Base-by-base conservation (phyloP, 2,113 vertebrate genomes). In the Carassius gibelio region DNA sequence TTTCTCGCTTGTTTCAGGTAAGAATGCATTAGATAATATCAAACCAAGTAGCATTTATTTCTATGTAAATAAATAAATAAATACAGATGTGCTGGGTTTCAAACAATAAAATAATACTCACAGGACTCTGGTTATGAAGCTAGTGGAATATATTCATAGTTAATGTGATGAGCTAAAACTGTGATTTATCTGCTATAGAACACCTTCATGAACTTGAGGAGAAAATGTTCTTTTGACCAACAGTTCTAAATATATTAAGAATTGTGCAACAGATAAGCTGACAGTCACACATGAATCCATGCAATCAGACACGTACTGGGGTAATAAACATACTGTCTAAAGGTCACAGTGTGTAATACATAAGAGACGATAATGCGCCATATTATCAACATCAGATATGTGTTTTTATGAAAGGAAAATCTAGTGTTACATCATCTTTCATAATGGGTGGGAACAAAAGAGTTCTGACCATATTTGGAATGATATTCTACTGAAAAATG, bases 401-500 rank as follows among this genome's bases (percentile, higher is more conserved):
- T 34, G 23, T 82, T 82, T 81, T 61, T 45, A 42, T 62, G 77
- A 10, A 61, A 79, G 30, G 34, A n/a, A 38, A 15, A 4, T 8
- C 14, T 19, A 15, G 8, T 2, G 0, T 30, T 26, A 19, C 48
- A 76, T 9, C 15, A 34, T 76, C 0, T 50, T n/a, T 75, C 69
- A 42, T 11, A 10, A 9, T 23, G 19, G 72, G 42, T 23, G 0
- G 21, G 34, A 50, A 88, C 19, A 69, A 50, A 69, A 50, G 50
- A 55, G 23, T 75, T 86, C 96, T 92, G 90, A 98, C 98, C 97
- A 89, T 98, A 94, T 92, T 90, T 95, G 93, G 97, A 99, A 91
- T 91, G 94, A 87, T 98, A 98, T 0, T 95, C 95, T 85, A 99
- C 87, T 84, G 95, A 97, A 81, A 99, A 92, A 91, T 98, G 99